Evolutionary conservation across 1,140 invertebrate genomes (phyloP).

Genomic region (Monomorium pharaonis): DNA sequence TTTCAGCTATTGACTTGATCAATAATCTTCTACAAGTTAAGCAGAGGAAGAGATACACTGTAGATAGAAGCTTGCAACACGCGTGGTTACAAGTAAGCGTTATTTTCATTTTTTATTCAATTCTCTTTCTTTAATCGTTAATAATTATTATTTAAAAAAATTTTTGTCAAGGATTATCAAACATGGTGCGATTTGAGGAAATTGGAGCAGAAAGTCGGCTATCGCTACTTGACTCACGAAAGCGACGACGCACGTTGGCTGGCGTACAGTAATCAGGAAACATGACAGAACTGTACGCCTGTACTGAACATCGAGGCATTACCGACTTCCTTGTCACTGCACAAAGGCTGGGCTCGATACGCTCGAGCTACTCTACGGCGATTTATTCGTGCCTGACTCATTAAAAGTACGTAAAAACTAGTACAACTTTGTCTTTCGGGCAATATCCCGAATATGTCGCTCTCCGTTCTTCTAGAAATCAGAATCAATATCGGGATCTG

Average conservation of each 20-base stretch:
- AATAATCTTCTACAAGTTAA: constrained; percentile 99
- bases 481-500: neutral
- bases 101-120: neutral
- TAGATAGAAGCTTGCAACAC: constrained; percentile 98
- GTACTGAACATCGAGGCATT: constrained; percentile 75
- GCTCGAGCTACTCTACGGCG: constrained; percentile 81
- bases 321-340: constrained; percentile 69
- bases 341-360: constrained; percentile 82
- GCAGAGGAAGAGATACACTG: constrained; percentile 97
- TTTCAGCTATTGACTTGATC: constrained; percentile 97
- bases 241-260: constrained; percentile 98
- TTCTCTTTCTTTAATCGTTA: neutral
- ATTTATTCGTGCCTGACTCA: constrained; percentile 82
- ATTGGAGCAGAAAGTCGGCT: constrained; percentile 93
- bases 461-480: constrained; percentile 9
- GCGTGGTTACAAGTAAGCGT: constrained; percentile 95
- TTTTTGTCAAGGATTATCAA: constrained; percentile 91
- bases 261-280: constrained; percentile 82
- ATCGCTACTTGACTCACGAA: constrained; percentile 97
- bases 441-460: constrained; percentile 55
- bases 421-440: constrained; percentile 59
- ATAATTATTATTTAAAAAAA: constrained; percentile 3
- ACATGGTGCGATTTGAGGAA: constrained; percentile 97
- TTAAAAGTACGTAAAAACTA: constrained; percentile 64
- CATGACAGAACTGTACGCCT: constrained; percentile 81